Conservation (phyloP, 2,888 invertebrate genomes). For the Phytoseiulus persimilis region DNA sequence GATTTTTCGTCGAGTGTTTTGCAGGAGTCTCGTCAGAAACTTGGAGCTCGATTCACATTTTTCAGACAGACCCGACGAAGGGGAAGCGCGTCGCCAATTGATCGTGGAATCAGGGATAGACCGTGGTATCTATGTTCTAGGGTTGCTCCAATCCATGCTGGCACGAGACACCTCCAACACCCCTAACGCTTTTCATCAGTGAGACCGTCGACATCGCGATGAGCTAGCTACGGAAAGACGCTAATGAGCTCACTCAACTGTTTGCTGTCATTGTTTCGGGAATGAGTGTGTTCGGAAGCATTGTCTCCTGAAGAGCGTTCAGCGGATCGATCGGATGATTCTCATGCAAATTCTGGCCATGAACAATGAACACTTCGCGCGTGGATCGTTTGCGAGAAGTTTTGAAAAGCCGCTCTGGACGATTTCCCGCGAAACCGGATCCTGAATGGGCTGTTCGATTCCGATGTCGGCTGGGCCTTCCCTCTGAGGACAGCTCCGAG, state of each 20-base stretch:
- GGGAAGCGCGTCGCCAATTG: too few species aligned
- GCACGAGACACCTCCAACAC: neutral
- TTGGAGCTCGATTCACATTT: too few species aligned
- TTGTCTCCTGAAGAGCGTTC: neutral
- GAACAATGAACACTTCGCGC: neutral
- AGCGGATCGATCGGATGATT: neutral
- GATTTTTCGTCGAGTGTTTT: too few species aligned
- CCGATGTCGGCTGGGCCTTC: too few species aligned
- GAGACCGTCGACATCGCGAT: neutral
- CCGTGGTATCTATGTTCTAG: too few species aligned
- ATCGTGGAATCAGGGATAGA: too few species aligned
- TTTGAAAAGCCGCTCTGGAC: neutral
- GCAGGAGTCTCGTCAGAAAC: too few species aligned
- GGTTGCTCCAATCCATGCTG: too few species aligned
- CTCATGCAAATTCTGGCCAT: neutral
- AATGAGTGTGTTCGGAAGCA: neutral
- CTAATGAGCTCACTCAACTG: neutral
- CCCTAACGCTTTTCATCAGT: neutral
- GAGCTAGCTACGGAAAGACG: neutral
- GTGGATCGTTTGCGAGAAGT: neutral
- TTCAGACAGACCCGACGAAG: too few species aligned
- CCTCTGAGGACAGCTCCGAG: too few species aligned
- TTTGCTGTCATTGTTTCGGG: neutral
- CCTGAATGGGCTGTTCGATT: too few species aligned
- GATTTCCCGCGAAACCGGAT: neutral